Percentiles rank a stretch among this genome's conserved stretches.
These are phyloP conservation scores for Myathropa florea DNA, from an alignment of 2,888 invertebrate species.

Conservation along the genomic window DNA sequence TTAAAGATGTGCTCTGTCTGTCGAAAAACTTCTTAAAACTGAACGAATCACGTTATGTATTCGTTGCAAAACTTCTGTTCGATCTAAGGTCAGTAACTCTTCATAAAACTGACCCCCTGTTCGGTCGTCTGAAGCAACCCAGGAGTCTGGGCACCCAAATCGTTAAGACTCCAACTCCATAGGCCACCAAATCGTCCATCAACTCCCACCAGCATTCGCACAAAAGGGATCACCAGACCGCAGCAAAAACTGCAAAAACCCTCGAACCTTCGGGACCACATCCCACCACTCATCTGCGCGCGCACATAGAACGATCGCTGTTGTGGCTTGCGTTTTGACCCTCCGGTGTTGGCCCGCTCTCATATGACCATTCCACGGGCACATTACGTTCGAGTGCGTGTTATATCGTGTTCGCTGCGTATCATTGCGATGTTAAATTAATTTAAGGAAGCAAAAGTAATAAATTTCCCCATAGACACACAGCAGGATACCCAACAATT, in stretches of 20 bases:
- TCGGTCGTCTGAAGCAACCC: too few relatives aligned
- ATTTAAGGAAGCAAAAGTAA: conserved; percentile 72
- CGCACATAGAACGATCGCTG: not conserved
- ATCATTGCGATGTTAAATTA: conserved; percentile 71
- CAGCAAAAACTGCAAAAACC: conserved; percentile 12
- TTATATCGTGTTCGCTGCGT: conserved; percentile 70
- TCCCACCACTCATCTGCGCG: conserved; percentile 13
- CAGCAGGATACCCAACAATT: conserved; percentile 73
- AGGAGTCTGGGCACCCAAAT: not conserved
- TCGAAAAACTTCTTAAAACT: too few relatives aligned
- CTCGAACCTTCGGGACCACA: conserved; percentile 2
- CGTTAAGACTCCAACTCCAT: conserved; percentile 18
- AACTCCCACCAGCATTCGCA: conserved; percentile 43
- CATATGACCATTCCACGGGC: conserved; percentile 61
- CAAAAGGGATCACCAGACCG: not conserved
- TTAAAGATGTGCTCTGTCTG: too few relatives aligned
- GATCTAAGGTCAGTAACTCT: too few relatives aligned
- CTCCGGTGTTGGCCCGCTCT: conserved; percentile 46
- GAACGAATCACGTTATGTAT: too few relatives aligned
- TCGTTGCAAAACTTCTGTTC: too few relatives aligned
- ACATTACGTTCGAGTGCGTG: conserved; percentile 68
- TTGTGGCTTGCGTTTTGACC: conserved; percentile 54
- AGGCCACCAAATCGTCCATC: conserved; percentile 46
- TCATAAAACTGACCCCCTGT: too few relatives aligned
- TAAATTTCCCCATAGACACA: conserved; percentile 73